Conservation (phyloP, 1,140 invertebrate species). For the Macrocentrus cingulum region DNA sequence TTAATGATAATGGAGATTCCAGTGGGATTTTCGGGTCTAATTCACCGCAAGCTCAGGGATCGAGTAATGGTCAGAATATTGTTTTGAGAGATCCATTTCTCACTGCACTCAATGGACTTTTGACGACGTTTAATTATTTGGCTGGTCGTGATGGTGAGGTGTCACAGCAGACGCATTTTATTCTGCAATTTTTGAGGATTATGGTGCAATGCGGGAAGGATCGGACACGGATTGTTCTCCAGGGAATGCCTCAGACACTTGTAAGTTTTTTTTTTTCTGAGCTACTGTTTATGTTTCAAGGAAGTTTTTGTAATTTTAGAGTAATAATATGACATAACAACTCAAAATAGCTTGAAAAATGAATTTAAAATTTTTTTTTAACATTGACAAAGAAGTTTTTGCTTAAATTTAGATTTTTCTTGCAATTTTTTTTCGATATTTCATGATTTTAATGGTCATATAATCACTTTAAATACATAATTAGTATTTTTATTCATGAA, state of each 20-base stretch:
- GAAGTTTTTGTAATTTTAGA: too few species aligned
- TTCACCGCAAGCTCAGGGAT: constrained; percentile 59
- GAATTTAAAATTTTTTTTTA: too few species aligned
- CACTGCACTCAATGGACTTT: constrained; percentile 66
- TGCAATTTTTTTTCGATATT: too few species aligned
- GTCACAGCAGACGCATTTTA: constrained; percentile 83
- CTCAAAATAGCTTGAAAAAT: too few species aligned
- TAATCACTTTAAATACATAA: too few species aligned
- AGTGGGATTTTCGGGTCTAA: constrained; percentile 60
- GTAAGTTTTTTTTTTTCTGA: constrained; percentile 57
- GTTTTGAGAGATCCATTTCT: constrained; percentile 66
- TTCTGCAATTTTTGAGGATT: constrained; percentile 79
- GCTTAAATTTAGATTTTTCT: too few species aligned
- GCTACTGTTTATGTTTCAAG: too few species aligned
- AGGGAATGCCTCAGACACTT: constrained; percentile 76
- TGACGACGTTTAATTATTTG: constrained; percentile 72
- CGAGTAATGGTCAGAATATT: constrained; percentile 52
- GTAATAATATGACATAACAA: too few species aligned
- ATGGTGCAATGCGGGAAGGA: constrained; percentile 80
- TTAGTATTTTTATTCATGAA: constrained; percentile 17
- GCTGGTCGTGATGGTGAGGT: constrained; percentile 75
- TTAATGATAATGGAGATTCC: constrained; percentile 65
- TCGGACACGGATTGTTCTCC: constrained; percentile 72
- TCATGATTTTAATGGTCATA: too few species aligned
- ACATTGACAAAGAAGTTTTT: too few species aligned